phyloP scores from a whole-genome alignment of 2,113 vertebrate genomes.

The Rynchops niger region DNA sequence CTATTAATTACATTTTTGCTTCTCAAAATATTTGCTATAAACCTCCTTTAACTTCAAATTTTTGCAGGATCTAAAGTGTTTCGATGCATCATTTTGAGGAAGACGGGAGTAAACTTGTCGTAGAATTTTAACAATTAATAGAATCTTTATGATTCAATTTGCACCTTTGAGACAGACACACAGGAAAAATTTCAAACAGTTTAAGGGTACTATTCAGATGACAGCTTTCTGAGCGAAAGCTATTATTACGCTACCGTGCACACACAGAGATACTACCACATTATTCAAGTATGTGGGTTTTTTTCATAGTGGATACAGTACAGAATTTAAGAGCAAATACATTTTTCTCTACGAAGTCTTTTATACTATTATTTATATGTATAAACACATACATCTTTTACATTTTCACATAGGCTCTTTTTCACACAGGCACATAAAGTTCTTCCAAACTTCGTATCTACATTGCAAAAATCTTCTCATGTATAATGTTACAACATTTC shows the following conservation, averaged over 20 bases:
- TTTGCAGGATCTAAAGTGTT: background rate
- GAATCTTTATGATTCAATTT: background rate
- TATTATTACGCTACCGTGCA: background rate
- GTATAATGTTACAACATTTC: background rate
- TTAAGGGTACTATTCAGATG: background rate
- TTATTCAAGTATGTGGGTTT: accelerated
- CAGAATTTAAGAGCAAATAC: background rate
- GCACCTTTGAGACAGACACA: background rate
- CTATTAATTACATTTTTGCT: background rate
- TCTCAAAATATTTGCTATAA: background rate
- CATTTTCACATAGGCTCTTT: no score
- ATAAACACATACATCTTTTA: background rate
- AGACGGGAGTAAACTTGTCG: background rate
- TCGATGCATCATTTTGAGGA: background rate
- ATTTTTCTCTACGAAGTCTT: background rate
- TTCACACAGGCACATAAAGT: background rate
- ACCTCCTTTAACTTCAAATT: background rate
- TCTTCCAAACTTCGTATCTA: background rate
- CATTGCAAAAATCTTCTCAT: background rate
- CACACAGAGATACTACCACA: background rate
- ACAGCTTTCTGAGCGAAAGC: background rate
- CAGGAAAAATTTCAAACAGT: background rate
- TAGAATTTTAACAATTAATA: background rate
- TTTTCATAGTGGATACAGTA: background rate
- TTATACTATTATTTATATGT: background rate